phyloP scores from a whole-genome alignment of 1,140 invertebrate genomes.

The Cardiocondyla obscurior region DNA sequence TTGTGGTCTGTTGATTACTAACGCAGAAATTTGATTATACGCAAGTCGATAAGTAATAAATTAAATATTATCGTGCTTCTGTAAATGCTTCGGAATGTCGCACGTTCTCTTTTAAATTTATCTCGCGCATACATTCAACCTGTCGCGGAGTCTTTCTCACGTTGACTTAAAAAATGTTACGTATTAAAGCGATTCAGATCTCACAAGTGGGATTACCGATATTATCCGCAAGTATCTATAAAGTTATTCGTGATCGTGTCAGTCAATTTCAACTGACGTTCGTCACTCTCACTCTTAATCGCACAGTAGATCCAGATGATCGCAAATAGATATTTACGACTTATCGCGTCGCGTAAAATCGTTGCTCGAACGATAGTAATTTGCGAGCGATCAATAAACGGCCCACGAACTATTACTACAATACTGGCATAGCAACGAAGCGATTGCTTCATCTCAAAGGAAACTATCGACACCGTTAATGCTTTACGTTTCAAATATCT shows the following conservation, averaged over 20 bases:
- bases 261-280: not conserved
- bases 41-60: slow-evolving; percentile 15
- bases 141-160: not conserved
- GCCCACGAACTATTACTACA: slow-evolving; percentile 34
- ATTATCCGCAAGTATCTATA: not conserved
- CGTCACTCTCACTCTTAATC: slow-evolving; percentile 16
- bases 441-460: slow-evolving; percentile 46
- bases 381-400: slow-evolving; percentile 19
- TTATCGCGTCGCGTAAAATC: slow-evolving; percentile 15
- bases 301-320: not conserved
- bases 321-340: not conserved
- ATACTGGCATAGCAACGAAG: slow-evolving; percentile 23
- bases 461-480: slow-evolving; percentile 36
- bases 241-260: not conserved
- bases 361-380: slow-evolving; percentile 12
- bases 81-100: slow-evolving; percentile 3
- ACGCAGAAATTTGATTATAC: not conserved
- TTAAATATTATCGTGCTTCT: not conserved
- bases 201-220: not conserved
- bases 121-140: not conserved
- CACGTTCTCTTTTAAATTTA: not conserved
- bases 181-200: not conserved
- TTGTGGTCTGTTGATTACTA: not conserved
- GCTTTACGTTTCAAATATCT: slow-evolving; percentile 28
- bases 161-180: not conserved